These are phyloP conservation scores for Rhombomys opimus DNA, from an alignment of 2,113 vertebrate genomes.

Conservation along the genomic window DNA sequence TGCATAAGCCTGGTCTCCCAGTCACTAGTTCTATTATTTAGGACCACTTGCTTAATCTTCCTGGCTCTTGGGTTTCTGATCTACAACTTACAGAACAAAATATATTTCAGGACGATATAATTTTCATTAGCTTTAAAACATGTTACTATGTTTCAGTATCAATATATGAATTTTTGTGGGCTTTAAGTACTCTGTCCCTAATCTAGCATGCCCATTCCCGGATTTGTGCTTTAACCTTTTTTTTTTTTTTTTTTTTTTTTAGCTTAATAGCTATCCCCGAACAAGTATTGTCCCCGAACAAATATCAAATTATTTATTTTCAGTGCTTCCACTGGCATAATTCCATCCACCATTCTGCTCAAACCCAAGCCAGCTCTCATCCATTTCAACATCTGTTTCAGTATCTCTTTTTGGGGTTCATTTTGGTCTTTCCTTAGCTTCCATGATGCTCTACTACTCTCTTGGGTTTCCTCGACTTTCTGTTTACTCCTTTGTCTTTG, in stretches of 20 bases:
- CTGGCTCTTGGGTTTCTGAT: neutral
- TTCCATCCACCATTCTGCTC: neutral
- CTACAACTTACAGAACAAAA: constrained; percentile 33
- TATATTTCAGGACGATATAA: neutral
- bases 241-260: neutral
- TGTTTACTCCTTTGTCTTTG: neutral
- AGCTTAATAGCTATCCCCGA: no score
- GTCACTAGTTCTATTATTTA: neutral
- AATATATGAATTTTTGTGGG: neutral
- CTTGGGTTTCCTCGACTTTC: neutral
- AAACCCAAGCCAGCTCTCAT: neutral
- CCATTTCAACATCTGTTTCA: neutral
- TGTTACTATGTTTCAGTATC: neutral
- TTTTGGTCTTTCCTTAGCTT: neutral
- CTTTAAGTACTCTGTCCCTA: neutral
- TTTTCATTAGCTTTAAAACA: constrained; percentile 21
- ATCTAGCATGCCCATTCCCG: neutral
- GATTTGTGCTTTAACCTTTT: neutral
- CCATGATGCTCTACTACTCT: no score
- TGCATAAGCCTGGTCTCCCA: neutral
- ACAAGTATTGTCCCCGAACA: neutral
- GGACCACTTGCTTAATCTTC: neutral
- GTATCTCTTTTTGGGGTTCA: neutral
- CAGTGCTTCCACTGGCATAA: neutral
- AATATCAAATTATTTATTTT: constrained; percentile 38